Percentiles rank a stretch among this genome's conserved stretches.
Evolutionary conservation across 2,113 vertebrate species (phyloP).

Genomic region (Cyprinodon variegatus): DNA sequence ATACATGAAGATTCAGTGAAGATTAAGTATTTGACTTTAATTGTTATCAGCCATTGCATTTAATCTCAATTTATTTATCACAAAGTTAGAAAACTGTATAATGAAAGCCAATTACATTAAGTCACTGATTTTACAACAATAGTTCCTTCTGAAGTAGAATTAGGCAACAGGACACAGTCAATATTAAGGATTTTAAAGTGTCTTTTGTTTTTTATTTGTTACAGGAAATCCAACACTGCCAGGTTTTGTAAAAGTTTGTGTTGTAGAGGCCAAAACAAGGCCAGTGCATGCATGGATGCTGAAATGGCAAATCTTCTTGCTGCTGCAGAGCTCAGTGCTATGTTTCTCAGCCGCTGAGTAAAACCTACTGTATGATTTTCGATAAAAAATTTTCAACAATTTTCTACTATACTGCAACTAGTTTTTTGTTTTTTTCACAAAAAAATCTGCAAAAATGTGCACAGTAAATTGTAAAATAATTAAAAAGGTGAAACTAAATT

Average conservation of each 20-base stretch:
- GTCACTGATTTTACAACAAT: background rate
- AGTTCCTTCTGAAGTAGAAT: background rate
- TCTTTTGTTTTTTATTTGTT: background rate
- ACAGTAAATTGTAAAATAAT: background rate
- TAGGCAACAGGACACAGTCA: background rate
- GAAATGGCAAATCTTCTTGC: background rate
- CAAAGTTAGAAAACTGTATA: background rate
- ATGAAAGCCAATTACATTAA: background rate
- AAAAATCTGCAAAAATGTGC: background rate
- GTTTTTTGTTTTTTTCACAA: no score
- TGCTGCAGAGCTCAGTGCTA: background rate
- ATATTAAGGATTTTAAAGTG: background rate
- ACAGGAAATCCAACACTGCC: no score
- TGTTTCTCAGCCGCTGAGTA: background rate
- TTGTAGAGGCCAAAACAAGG: background rate
- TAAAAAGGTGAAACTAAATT: background rate
- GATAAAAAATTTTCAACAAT: background rate
- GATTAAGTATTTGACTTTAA: background rate
- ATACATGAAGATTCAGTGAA: background rate
- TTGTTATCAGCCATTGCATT: background rate
- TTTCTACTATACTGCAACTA: background rate
- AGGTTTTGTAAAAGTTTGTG: background rate
- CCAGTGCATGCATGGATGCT: background rate
- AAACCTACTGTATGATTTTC: background rate
- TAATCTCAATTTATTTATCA: background rate